A percentile compares a stretch with the other conserved stretches of the same genome.
Conservation (phyloP, 2,113 vertebrate genomes). For the Solea senegalensis region DNA sequence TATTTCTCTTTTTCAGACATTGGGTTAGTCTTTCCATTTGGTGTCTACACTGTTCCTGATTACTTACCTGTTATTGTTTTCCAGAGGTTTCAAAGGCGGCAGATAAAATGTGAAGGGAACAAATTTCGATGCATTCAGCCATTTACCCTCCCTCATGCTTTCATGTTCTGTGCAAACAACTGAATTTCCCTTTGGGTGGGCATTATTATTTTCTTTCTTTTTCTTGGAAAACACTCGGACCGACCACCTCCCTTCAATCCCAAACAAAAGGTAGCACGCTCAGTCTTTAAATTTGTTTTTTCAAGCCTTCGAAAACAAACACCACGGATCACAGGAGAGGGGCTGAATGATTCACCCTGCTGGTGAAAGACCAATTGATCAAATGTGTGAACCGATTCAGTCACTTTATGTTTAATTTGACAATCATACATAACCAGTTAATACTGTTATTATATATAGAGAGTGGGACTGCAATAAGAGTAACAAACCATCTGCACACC, state of each 20-base stretch:
- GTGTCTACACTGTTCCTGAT: slow-evolving; percentile 2
- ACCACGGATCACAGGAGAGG: slow-evolving; percentile 38
- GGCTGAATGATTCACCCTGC: slow-evolving; percentile 18
- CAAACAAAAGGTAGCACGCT: slow-evolving; percentile 55
- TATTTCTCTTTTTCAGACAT: background rate
- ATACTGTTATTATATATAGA: too few species aligned
- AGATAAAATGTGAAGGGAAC: slow-evolving; percentile 39
- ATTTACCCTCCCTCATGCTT: slow-evolving; percentile 22
- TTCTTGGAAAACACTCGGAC: slow-evolving; percentile 11
- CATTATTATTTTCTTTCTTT: slow-evolving; percentile 27
- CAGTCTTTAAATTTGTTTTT: slow-evolving; percentile 57
- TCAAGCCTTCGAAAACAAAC: slow-evolving; percentile 57
- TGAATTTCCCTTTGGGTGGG: slow-evolving; percentile 50
- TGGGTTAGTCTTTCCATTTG: background rate
- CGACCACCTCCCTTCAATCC: slow-evolving; percentile 45
- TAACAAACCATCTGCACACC: background rate
- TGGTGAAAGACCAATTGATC: slow-evolving; percentile 23
- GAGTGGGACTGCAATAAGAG: too few species aligned
- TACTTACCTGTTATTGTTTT: slow-evolving; percentile 50
- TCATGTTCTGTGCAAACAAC: slow-evolving; percentile 52
- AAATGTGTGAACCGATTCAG: slow-evolving; percentile 26
- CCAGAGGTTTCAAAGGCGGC: slow-evolving; percentile 53
- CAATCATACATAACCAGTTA: too few species aligned
- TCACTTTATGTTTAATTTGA: background rate
- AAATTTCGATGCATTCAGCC: slow-evolving; percentile 38